Evolutionary conservation across 2,113 vertebrate genomes (phyloP).

Genomic region (Herpetotheres cachinnans): DNA sequence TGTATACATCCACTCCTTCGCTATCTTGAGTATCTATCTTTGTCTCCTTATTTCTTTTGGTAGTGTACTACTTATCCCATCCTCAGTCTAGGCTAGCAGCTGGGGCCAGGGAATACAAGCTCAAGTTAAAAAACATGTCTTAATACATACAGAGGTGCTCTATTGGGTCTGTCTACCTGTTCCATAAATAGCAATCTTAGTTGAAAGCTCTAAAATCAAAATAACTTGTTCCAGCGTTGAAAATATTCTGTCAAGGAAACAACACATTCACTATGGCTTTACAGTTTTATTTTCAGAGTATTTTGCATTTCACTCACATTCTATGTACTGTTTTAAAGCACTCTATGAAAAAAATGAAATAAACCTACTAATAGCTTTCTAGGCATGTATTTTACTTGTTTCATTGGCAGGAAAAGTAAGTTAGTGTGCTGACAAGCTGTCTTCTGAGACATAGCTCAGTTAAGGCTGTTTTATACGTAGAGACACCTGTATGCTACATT

Average conservation of each 20-base stretch:
- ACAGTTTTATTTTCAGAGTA: not conserved
- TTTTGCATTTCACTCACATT: not conserved
- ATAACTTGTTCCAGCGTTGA: not conserved
- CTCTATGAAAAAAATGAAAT: not conserved
- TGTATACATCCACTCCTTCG: not conserved
- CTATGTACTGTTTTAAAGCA: not conserved
- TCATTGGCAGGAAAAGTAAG: not conserved
- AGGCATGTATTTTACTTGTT: not conserved
- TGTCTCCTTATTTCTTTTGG: not conserved
- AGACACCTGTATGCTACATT: fast-evolving
- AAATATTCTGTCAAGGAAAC: not conserved
- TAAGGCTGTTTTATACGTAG: not conserved
- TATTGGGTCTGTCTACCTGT: not conserved
- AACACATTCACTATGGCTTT: not conserved
- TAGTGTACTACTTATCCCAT: not conserved
- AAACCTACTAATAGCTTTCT: not conserved
- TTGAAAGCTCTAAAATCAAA: not conserved
- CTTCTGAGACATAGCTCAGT: not conserved
- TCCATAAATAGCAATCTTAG: not conserved
- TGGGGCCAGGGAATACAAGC: not conserved
- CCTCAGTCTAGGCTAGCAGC: not conserved
- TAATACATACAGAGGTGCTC: not conserved
- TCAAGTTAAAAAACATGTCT: not conserved
- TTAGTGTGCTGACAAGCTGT: not conserved
- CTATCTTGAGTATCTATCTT: not conserved